Evolutionary conservation across 1,140 invertebrate species (phyloP).

Genomic region (Formica selysi): DNA sequence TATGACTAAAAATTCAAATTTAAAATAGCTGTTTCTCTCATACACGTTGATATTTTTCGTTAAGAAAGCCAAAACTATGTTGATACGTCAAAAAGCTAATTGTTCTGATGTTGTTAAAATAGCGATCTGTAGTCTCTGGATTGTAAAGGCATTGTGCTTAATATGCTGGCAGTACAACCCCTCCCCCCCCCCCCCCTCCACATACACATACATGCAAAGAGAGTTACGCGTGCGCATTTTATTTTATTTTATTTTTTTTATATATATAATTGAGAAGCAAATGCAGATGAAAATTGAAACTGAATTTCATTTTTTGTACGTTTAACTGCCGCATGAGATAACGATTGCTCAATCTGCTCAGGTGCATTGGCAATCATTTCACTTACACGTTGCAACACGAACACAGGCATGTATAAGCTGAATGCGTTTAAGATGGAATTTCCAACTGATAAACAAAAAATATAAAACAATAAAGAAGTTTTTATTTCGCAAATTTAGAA

Average conservation of each 20-base stretch:
- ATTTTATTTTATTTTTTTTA: constrained; percentile 15
- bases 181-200: too few relatives aligned
- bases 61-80: background rate
- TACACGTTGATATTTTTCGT: too few relatives aligned
- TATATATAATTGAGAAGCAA: background rate
- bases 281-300: constrained; percentile 40
- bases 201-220: too few relatives aligned
- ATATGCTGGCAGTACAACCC: background rate
- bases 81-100: background rate
- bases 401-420: background rate
- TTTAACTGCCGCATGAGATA: constrained; percentile 52
- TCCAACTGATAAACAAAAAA: too few relatives aligned
- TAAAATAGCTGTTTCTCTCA: too few relatives aligned
- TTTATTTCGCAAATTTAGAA: too few relatives aligned
- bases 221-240: background rate
- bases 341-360: constrained; percentile 38
- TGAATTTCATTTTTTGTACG: constrained; percentile 34
- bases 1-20: constrained; percentile 2
- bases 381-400: constrained; percentile 25
- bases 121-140: background rate
- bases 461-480: too few relatives aligned
- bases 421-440: background rate
- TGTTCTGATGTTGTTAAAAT: constrained; percentile 15
- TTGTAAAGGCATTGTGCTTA: too few relatives aligned
- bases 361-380: constrained; percentile 45